Evolutionary conservation across 2,113 vertebrate species (phyloP).

Genomic region (Dipodomys merriami): DNA sequence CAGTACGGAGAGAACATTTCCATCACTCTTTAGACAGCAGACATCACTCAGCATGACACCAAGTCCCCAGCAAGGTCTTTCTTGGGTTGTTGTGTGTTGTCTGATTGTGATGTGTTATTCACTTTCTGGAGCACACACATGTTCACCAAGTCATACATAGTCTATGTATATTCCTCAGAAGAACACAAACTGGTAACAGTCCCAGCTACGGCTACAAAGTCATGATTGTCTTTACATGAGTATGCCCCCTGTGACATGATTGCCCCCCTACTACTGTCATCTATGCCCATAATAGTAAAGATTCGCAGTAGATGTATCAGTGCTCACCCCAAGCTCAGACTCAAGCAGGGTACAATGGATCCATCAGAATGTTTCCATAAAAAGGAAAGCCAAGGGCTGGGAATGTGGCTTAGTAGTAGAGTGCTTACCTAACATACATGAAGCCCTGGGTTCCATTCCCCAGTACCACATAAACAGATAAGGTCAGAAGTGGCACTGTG

Average conservation of each 20-base stretch:
- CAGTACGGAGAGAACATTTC: neutral
- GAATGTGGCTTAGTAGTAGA: no score
- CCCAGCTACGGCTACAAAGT: neutral
- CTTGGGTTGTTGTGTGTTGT: no score
- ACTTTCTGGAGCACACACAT: neutral
- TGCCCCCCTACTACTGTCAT: neutral
- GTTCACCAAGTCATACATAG: neutral
- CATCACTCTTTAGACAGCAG: neutral
- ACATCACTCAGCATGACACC: neutral
- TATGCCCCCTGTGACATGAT: no score
- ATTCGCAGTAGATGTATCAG: neutral
- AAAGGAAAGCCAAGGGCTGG: constrained; percentile 12
- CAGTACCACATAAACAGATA: no score
- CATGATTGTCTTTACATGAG: neutral
- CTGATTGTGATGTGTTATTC: neutral
- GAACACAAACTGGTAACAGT: neutral
- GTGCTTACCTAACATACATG: no score
- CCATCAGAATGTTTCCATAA: neutral
- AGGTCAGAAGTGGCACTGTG: no score
- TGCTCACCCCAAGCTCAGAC: neutral
- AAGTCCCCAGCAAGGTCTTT: no score
- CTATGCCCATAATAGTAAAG: constrained; percentile 30
- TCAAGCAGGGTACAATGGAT: neutral
- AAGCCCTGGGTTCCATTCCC: no score
- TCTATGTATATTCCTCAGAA: neutral